Conservation (phyloP, 2,888 invertebrate species). For the Zygogramma bicolorata region DNA sequence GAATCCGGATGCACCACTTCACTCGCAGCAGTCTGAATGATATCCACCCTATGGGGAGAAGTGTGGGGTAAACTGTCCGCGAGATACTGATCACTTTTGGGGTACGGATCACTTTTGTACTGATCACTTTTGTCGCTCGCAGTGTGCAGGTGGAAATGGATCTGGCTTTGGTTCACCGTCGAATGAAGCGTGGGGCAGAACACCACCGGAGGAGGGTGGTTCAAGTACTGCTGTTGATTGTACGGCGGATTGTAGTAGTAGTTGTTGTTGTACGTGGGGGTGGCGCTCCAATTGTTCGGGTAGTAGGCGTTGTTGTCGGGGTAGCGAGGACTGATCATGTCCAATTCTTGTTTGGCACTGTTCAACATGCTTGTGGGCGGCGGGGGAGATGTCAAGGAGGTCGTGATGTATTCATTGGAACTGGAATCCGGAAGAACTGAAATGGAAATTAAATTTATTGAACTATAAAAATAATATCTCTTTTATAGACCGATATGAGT, state of each 20-base stretch:
- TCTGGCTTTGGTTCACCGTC: conserved; percentile 85
- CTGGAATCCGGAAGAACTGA: conserved; percentile 62
- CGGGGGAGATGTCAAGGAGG: conserved; percentile 61
- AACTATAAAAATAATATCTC: not conserved
- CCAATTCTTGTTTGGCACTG: conserved; percentile 52
- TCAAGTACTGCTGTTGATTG: conserved; percentile 74
- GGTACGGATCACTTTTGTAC: conserved; percentile 73
- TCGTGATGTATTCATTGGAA: conserved; percentile 62
- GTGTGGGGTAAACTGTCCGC: conserved; percentile 63
- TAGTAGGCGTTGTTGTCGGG: conserved; percentile 69
- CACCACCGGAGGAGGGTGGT: conserved; percentile 76
- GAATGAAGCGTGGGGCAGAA: conserved; percentile 85
- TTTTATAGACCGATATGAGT: too few relatives aligned
- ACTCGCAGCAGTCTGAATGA: conserved; percentile 67
- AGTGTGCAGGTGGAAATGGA: conserved; percentile 83
- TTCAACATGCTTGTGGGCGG: conserved; percentile 34
- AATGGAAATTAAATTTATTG: conserved; percentile 25
- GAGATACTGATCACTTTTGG: conserved; percentile 68
- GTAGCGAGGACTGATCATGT: conserved; percentile 62
- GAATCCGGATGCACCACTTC: conserved; percentile 66
- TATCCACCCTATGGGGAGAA: conserved; percentile 73
- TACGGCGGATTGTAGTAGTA: conserved; percentile 77
- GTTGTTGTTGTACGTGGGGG: conserved; percentile 65
- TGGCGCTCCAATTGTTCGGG: conserved; percentile 70
- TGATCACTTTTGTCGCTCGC: conserved; percentile 70